Percentiles rank a stretch among this genome's conserved stretches.
Conservation (phyloP, 92 coral and sea anemone species). For the Diadumene lineata region DNA sequence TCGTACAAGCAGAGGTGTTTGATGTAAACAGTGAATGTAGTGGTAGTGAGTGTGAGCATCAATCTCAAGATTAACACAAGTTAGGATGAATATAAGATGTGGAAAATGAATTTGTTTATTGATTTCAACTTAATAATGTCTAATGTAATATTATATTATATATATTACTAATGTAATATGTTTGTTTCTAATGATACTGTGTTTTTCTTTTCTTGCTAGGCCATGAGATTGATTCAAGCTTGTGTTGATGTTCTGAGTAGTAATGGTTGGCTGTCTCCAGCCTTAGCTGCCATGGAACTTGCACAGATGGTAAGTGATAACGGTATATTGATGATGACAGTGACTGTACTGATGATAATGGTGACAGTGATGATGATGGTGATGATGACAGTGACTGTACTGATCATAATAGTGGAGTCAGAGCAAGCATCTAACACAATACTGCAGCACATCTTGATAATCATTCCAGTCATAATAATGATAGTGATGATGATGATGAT, state of each 20-base stretch:
- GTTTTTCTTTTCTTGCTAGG: conserved; percentile 42
- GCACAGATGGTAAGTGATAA: conserved; percentile 89
- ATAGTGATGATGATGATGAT: background rate
- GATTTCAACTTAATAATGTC: no score
- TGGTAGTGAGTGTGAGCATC: no score
- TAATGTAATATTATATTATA: no score
- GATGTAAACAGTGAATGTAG: no score
- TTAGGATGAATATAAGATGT: no score
- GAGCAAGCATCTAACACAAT: no score
- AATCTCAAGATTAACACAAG: no score
- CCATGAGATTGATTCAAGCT: conserved; percentile 96
- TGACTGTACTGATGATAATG: background rate
- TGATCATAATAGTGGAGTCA: background rate
- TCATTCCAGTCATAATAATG: background rate
- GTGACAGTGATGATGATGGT: background rate
- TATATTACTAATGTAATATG: no score
- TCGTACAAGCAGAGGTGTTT: no score
- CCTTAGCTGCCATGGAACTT: conserved; percentile 98
- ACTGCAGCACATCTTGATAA: background rate
- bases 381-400: background rate
- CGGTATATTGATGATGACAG: background rate
- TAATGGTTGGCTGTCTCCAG: conserved; percentile 99
- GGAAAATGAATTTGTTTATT: no score
- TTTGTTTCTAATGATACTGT: background rate
- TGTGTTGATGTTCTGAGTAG: conserved; percentile 99